Conservation (phyloP, 2,888 invertebrate species). For the Acleris emargana region DNA sequence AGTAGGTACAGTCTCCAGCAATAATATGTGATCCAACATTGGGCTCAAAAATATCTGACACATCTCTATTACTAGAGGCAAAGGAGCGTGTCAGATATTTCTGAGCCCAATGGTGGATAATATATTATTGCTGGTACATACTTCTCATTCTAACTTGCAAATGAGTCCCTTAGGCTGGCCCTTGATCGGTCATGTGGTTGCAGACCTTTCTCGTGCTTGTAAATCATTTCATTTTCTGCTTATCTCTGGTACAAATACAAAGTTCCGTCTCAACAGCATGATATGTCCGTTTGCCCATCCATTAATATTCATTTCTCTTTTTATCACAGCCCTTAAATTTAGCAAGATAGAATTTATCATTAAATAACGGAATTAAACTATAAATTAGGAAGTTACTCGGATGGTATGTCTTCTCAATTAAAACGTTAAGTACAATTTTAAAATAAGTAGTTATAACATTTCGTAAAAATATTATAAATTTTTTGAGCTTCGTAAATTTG, state of each 20-base stretch:
- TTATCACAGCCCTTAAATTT: conserved; percentile 77
- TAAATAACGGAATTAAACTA: conserved; percentile 71
- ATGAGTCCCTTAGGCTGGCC: too few relatives aligned
- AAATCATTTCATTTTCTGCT: not conserved
- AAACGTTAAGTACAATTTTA: conserved; percentile 61
- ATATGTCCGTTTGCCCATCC: conserved; percentile 64
- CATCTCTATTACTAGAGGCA: too few relatives aligned
- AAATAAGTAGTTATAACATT: conserved; percentile 33
- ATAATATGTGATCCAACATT: too few relatives aligned
- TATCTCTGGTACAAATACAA: not conserved
- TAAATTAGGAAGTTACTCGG: conserved; percentile 55
- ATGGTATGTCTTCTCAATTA: conserved; percentile 44
- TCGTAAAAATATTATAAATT: conserved; percentile 41
- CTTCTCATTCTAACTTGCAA: too few relatives aligned
- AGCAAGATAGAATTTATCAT: conserved; percentile 61
- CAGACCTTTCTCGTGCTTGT: not conserved
- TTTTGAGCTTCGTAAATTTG: conserved; percentile 48
- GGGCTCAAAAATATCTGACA: too few relatives aligned
- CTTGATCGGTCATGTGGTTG: too few relatives aligned
- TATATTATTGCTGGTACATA: too few relatives aligned
- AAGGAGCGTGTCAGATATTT: too few relatives aligned
- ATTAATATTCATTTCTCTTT: conserved; percentile 65
- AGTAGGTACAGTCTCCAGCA: too few relatives aligned
- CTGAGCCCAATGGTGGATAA: too few relatives aligned
- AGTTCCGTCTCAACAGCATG: conserved; percentile 49